Base-by-base conservation (phyloP, 2,888 invertebrate genomes). In the Aphodius granarius region DNA sequence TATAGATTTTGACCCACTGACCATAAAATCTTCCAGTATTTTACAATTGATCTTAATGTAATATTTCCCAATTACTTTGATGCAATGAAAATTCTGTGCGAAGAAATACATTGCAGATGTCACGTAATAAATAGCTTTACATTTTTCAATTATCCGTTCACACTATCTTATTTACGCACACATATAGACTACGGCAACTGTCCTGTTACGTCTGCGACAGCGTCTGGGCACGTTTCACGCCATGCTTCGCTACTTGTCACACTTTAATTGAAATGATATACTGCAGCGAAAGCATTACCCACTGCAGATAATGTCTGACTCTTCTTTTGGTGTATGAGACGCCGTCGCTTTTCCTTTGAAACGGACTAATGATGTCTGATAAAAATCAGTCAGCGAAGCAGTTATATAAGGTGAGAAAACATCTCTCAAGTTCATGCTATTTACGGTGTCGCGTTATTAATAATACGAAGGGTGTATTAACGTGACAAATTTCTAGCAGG, bases 221-320 rank as follows among this genome's bases (percentile, higher is more conserved):
- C n/a, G 43, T 43, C 43, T 43, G 43, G 43, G 43, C 43, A 3
- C 43, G 43, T 43, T 80, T 80, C 78, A 80, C 77, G 81, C 80
- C 77, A 81, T 80, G 81, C 80, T 79, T 77, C 76, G 79, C 77
- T 81, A 80, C 80, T 74, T 80, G 81, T 81, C 78, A 81, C 80
- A 81, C 78, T 81, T 81, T 81, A 81, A 81, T 81, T 81, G 80
- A 81, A 81, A 80, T 80, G 81, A 80, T 80, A 78, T 79, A 80
- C 75, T 79, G 80, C 76, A 78, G 77, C 79, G 78, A 78, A 43
- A 78, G 79, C 78, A 80, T 78, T 80, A 78, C 43, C 43, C 43
- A 43, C 43, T 43, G 13, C 43, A 43, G 43, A 43, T 43, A 43
- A 3, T 43, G 2, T 43, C 43, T 6, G 1, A 43, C 43, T 43